Evolutionary conservation across 2,888 invertebrate genomes (phyloP), one percentile per base, ranked within the genome.

Genomic region (Athalia rosae): DNA sequence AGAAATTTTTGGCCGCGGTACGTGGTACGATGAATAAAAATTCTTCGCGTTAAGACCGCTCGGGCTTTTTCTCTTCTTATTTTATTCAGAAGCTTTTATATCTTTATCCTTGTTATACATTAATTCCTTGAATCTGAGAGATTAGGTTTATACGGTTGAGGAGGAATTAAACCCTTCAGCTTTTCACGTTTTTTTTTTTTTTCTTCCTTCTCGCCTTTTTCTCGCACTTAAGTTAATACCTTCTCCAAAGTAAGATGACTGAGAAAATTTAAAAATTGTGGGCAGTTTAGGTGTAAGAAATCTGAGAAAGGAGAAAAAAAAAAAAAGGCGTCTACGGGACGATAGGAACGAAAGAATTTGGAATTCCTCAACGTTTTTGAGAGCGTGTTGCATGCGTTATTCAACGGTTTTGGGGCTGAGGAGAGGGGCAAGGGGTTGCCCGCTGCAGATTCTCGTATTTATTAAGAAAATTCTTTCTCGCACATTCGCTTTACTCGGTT

Each of bases 401-500:
- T 87, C 88, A 88, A 84, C 83, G 82, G 58, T 58, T 58, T 58
- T 53, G 5, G 79, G 77, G 81, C 80, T 79, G 11, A 4, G 9
- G 3, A 41, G 3, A 8, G 62, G 41, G 9, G 66, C 8, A 45
- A 61, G 41, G 9, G 28, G 13, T n/a, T n/a, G 41, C 61, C 28
- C 28, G 5, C 11, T 8, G 9, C 9, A 53, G 53, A 50, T 67
- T 83, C 80, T 78, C 83, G 85, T 87, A 88, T 89, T 89, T 88
- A 89, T 88, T 88, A 88, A 86, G 84, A 83, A 84, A 87, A 87
- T 87, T 28, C 28, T 28, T 28, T 28, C 28, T 28, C 28, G 28
- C 28, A 28, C 28, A 28, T 28, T 28, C 28, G 28, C 28, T 28
- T 28, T 28, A 28, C 28, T 28, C 28, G 2, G 28, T 28, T 28